Evolutionary conservation across 2,888 invertebrate species (phyloP).

Genomic region (Barypeithes pellucidus): DNA sequence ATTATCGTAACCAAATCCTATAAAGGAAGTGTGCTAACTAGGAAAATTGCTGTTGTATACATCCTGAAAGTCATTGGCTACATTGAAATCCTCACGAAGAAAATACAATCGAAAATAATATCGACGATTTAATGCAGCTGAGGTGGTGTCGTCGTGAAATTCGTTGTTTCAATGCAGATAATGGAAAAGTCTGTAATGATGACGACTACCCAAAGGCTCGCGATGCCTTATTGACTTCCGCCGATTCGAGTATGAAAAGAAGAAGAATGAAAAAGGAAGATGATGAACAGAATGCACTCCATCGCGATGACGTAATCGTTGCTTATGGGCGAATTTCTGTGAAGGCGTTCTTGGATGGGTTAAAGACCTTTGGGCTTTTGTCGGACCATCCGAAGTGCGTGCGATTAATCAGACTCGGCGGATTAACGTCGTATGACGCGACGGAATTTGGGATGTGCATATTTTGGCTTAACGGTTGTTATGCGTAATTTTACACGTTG

Average conservation of each 20-base stretch:
- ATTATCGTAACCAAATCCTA: too few species aligned
- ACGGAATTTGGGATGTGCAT: slow-evolving; percentile 28
- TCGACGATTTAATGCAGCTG: too few species aligned
- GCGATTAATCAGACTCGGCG: slow-evolving; percentile 29
- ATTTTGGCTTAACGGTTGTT: slow-evolving; percentile 23
- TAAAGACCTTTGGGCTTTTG: slow-evolving; percentile 25
- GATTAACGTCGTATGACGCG: slow-evolving; percentile 19
- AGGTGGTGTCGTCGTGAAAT: too few species aligned
- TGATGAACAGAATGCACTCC: background rate
- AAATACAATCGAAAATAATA: too few species aligned
- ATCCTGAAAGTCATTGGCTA: too few species aligned
- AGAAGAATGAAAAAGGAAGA: slow-evolving; percentile 26
- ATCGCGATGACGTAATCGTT: slow-evolving; percentile 17
- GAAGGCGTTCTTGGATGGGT: slow-evolving; percentile 12
- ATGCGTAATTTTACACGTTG: background rate
- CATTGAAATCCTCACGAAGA: too few species aligned
- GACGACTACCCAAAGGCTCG: too few species aligned
- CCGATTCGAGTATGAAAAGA: background rate
- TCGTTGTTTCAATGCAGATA: too few species aligned
- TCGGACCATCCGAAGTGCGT: slow-evolving; percentile 13
- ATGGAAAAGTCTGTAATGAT: too few species aligned
- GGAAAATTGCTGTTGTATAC: too few species aligned
- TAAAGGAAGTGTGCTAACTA: too few species aligned
- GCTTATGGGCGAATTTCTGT: slow-evolving; percentile 25
- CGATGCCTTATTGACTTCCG: background rate